Evolutionary conservation across 2,888 invertebrate genomes (phyloP), one percentile per base, ranked within the genome.

Genomic region (Therioaphis trifolii): DNA sequence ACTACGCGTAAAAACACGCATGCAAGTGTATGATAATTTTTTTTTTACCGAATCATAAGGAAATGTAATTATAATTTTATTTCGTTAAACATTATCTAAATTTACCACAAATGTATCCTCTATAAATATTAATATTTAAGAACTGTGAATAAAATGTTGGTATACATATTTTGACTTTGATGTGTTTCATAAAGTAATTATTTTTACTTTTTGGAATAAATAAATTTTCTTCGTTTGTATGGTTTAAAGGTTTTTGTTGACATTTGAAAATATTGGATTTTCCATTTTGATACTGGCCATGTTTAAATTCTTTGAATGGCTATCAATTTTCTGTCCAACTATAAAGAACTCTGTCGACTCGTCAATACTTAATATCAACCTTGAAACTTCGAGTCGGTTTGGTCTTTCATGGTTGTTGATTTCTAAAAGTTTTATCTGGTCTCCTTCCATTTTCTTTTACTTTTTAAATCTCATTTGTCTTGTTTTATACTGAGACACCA

Each of bases 331-430:
- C 49, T 49, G 18, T 71, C 2, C 5, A 71, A 27, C 5, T 11
- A 21, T 58, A 58, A 24, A 58, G 11, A 7, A 24, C 11, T 58
- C 24, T 29, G 61, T 27, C 4, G 61, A 15, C 4, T 61, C 15
- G 35, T 15, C 52, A 74, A 55, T 55, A 55, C 72, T 12, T 15
- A 72, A 52, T 49, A 49, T 52, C 27, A n/a, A 72, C 29, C 27
- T 52, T 29, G n/a, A 9, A n/a, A 72, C 71, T 72, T 72, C 49
- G 18, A 71, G 11, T 43, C 4, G 11, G 11, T 68, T 68, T 46
- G 2, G 46, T 69, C 14, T 24, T 27, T 71, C 18, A 55, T 4
- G 9, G 35, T 55, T 12, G n/a, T 72, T 55, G 35, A 29, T 21
- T 15, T 55, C 15, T 35, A 35, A 21, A 55, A 35, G 21, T 15